Conservation (phyloP, 1,140 invertebrate species). For the Drosophila trapezifrons region DNA sequence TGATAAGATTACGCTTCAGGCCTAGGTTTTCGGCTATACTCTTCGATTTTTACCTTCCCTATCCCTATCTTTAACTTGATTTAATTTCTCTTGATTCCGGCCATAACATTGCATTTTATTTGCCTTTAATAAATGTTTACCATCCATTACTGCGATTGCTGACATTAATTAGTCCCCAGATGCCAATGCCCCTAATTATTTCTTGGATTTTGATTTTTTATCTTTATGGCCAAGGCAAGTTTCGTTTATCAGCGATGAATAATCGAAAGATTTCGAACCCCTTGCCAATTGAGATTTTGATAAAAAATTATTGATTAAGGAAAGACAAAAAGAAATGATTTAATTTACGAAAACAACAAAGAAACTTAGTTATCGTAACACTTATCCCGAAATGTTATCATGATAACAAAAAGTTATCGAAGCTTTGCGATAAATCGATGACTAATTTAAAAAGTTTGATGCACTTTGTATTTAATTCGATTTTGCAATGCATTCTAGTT, state of each 20-base stretch:
- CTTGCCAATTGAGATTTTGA: neutral
- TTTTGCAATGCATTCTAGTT: too few relatives aligned
- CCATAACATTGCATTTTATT: slow-evolving; percentile 12
- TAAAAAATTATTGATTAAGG: too few relatives aligned
- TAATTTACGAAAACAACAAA: too few relatives aligned
- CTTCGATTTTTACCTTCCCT: too few relatives aligned
- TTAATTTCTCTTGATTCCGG: slow-evolving; percentile 5
- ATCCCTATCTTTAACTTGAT: too few relatives aligned
- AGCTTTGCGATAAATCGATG: too few relatives aligned
- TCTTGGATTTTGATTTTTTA: slow-evolving; percentile 9
- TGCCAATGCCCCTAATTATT: slow-evolving; percentile 14
- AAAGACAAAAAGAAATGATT: too few relatives aligned
- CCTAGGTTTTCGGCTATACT: neutral
- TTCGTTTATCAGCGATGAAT: neutral
- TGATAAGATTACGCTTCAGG: neutral
- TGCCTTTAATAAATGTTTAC: slow-evolving; percentile 26
- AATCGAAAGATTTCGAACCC: neutral
- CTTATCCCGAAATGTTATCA: too few relatives aligned
- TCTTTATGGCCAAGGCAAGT: slow-evolving; percentile 21
- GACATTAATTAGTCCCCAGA: neutral
- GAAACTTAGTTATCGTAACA: too few relatives aligned
- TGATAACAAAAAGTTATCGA: too few relatives aligned
- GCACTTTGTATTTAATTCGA: too few relatives aligned
- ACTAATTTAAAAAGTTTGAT: too few relatives aligned
- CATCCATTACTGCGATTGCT: slow-evolving; percentile 5